Base-by-base conservation (phyloP, 2,888 invertebrate species). In the Strigamia maritima region DNA sequence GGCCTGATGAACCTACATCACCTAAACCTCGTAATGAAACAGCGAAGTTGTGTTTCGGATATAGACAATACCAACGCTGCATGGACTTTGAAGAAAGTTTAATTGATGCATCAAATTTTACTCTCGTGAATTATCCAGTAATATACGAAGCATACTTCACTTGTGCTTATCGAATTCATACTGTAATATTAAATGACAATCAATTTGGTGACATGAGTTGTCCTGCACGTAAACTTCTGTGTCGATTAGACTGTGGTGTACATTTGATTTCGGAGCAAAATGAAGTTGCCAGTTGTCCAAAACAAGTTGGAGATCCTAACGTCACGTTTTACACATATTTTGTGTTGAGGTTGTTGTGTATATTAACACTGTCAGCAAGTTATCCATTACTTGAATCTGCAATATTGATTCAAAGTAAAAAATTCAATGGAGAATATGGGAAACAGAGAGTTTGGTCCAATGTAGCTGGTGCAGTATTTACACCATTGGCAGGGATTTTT, bases 321-420 rank as follows among this genome's bases (percentile, higher is more conserved):
- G 2, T 89, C 82, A 90, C 92, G 1, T 95, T 94, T 85, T 94
- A 93, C 90, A 89, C 92, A 81, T 95, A 95, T 85, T 94, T 94
- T 85, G 86, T 91, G 78, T 84, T 95, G 81, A 88, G 94, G 84
- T 92, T 95, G 82, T 87, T 94, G 83, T 94, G 92, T 1, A 93
- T 92, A 38, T 91, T 93, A 6, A 92, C 93, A 90, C 88, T 93
- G 84, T 91, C 92, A 4, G 93, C 94, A 28, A 92, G 93, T n/a
- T 92, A 94, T 0, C 94, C 93, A 14, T 92, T 95, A 79, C 91
- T 94, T 90, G 95, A 95, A 86, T 94, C 95, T 0, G 93, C 95
- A 81, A 93, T 94, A 0, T 87, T 95, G 81, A 93, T 92, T 12
- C 92, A 94, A 90, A 93, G 95, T 82, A 94, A 94, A 85, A 91